Conservation (phyloP, 2,113 vertebrate genomes). For the Cichladusa arquata region DNA sequence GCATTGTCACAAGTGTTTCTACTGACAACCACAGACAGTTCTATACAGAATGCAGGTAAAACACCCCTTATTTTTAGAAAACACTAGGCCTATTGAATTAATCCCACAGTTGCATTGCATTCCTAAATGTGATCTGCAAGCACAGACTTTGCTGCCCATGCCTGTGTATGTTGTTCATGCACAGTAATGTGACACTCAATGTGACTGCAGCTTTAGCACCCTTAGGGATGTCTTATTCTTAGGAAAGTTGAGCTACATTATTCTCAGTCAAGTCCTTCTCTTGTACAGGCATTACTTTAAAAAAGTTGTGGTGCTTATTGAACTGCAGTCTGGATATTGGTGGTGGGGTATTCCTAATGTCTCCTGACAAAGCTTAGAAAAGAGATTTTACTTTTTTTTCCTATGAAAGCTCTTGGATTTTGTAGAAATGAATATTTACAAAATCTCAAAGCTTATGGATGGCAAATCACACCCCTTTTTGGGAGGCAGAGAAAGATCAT, state of each 20-base stretch:
- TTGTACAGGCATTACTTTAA: neutral
- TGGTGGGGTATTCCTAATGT: neutral
- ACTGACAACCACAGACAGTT: neutral
- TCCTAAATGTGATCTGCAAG: neutral
- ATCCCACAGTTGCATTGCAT: neutral
- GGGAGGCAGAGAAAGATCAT: neutral
- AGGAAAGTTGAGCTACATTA: neutral
- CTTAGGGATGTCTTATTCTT: neutral
- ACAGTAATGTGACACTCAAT: neutral
- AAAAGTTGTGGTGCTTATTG: neutral
- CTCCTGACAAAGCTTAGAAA: neutral
- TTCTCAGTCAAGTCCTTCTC: neutral
- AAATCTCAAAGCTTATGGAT: neutral
- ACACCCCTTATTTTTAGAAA: neutral
- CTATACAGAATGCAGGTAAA: neutral
- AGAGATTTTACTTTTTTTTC: neutral
- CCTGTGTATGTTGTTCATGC: neutral
- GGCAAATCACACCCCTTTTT: neutral
- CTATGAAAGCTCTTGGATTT: neutral
- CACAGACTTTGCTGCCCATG: neutral
- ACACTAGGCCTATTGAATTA: neutral
- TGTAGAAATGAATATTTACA: neutral
- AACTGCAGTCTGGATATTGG: neutral
- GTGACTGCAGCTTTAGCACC: neutral
- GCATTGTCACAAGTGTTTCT: neutral